Percentiles rank a stretch among this genome's conserved stretches.
Conservation (phyloP, 1,140 invertebrate species). For the Trypoxylus dichotomus region DNA sequence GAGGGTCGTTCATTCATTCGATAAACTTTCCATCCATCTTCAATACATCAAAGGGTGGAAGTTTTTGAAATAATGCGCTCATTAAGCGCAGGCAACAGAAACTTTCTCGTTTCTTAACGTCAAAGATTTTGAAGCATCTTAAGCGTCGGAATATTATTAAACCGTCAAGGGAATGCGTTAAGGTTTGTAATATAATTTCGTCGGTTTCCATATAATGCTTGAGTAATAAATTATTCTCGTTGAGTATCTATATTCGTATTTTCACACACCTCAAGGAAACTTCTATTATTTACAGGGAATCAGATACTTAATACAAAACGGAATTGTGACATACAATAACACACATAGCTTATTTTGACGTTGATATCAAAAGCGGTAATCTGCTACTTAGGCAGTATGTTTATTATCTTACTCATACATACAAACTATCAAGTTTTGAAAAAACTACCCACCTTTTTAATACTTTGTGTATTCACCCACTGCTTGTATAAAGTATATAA, state of each 20-base stretch:
- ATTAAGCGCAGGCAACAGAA: neutral
- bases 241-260: neutral
- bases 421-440: too few species aligned
- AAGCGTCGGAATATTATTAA: neutral
- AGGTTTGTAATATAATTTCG: neutral
- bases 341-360: too few species aligned
- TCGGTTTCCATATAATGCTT: neutral
- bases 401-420: too few species aligned
- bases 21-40: constrained; percentile 2
- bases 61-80: neutral
- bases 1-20: neutral
- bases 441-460: too few species aligned
- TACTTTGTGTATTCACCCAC: too few species aligned
- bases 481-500: too few species aligned
- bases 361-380: too few species aligned
- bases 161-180: neutral
- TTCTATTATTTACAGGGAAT: too few species aligned
- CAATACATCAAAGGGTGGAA: constrained; percentile 2
- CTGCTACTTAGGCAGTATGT: too few species aligned
- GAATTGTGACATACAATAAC: too few species aligned
- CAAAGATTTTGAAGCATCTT: neutral
- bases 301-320: too few species aligned
- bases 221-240: neutral
- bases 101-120: neutral
- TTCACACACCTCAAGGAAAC: neutral